Conservation (phyloP, 2,888 invertebrate genomes). For the Philonicus albiceps region DNA sequence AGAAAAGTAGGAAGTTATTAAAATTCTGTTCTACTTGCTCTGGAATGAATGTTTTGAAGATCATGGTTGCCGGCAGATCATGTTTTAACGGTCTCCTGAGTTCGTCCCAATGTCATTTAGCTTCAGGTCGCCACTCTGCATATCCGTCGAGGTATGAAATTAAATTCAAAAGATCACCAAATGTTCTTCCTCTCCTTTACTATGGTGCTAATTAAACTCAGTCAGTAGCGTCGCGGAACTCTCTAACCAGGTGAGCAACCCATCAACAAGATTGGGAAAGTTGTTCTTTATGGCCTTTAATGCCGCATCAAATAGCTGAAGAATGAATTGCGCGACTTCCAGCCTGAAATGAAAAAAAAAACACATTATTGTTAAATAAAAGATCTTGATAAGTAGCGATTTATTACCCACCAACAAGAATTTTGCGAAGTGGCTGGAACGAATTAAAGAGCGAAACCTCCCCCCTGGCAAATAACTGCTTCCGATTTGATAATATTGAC, state of each 20-base stretch:
- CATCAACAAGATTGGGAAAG: neutral
- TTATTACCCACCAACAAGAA: neutral
- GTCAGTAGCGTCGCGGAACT: neutral
- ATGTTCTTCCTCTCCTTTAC: neutral
- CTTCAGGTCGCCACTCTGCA: neutral
- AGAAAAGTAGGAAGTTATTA: neutral
- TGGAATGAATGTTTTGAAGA: neutral
- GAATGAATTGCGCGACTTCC: neutral
- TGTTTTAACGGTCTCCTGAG: constrained; percentile 21
- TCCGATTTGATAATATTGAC: neutral
- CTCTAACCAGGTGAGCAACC: neutral
- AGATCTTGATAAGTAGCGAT: neutral
- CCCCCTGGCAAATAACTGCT: neutral
- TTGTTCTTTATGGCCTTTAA: neutral
- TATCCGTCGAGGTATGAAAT: constrained; percentile 18
- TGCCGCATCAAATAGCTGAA: neutral
- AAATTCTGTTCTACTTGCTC: neutral
- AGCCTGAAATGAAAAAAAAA: neutral
- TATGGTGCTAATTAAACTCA: neutral
- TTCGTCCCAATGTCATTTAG: constrained; percentile 12
- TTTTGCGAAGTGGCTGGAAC: neutral
- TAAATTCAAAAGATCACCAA: constrained; percentile 3
- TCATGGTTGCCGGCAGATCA: neutral
- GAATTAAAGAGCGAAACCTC: constrained; percentile 10
- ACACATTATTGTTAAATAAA: neutral